phyloP scores from a whole-genome alignment of 1,140 invertebrate species.

The Zaprionus ornatus region DNA sequence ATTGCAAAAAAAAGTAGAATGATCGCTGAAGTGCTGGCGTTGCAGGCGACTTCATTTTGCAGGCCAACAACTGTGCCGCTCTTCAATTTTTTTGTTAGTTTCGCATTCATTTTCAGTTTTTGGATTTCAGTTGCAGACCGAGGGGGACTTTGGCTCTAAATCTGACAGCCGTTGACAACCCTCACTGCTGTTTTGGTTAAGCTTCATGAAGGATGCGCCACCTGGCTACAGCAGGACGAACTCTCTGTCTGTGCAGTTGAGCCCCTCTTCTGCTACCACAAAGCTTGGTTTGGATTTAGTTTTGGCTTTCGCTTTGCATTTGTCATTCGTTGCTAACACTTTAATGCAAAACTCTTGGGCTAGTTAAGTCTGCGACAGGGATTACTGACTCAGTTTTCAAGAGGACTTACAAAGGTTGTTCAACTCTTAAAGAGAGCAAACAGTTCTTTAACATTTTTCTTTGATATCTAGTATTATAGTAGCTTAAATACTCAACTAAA shows the following conservation, averaged over 20 bases:
- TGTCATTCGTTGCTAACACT: conserved; percentile 1
- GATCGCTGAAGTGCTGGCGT: conserved; percentile 8
- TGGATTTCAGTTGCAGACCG: conserved; percentile 44
- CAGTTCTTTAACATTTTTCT: neutral
- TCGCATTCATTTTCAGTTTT: conserved; percentile 33
- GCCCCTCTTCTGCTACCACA: neutral
- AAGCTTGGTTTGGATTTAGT: conserved; percentile 6
- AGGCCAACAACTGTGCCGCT: conserved; percentile 48
- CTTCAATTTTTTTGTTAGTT: conserved; percentile 38
- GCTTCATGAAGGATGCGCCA: neutral
- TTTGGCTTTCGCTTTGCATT: neutral
- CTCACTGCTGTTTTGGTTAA: conserved; percentile 38
- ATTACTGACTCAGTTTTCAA: neutral
- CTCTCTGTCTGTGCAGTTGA: neutral
- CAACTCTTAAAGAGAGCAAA: neutral
- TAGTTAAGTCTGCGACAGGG: neutral
- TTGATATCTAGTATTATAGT: too few species aligned
- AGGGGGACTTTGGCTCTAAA: conserved; percentile 1
- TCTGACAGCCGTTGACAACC: conserved; percentile 56
- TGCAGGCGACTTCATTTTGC: conserved; percentile 47
- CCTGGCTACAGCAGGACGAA: neutral
- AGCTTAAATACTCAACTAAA: neutral
- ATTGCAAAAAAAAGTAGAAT: neutral
- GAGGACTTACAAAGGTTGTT: neutral
- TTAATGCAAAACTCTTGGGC: conserved; percentile 26